Evolutionary conservation across 2,113 vertebrate genomes (phyloP), one percentile per base, ranked within the genome.

Genomic region (Psophia crepitans): DNA sequence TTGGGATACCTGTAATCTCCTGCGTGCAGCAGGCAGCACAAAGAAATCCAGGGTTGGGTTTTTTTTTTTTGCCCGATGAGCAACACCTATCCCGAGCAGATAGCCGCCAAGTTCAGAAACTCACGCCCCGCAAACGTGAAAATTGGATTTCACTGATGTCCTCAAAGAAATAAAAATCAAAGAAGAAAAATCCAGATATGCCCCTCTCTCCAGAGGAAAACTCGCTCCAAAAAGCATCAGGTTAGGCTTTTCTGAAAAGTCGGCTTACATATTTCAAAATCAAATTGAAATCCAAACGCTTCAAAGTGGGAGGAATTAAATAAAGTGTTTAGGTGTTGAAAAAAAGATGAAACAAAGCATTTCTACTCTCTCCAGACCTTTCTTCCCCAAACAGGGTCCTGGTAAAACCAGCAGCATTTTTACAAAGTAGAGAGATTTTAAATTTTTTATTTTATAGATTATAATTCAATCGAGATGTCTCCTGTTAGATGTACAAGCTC

Each of bases 121-220:
- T 60, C 20, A 0, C 6, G 2, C 30, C 60, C 60, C 0, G 2
- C 1, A 0, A 68, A 74, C 0, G 11, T 2, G 26, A 79, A 74
- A 84, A 84, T 91, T 74, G 66, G 37, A 88, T 91, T 69, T 91
- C 54, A 35, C 33, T 69, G 66, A 35, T 64, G 73, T 68, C 61
- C 61, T 69, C 43, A 26, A 53, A 61, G 23, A 7, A 56, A 54
- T 28, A 32, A 53, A 33, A 54, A 48, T 20, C 68, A 39, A 39
- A 26, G 19, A 32, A 64, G 32, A 66, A 30, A 77, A 51, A 79
- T 58, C n/a, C 46, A 49, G 35, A 60, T 65, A 92, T 89, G 37
- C 27, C 44, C 2, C 0, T n/a, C 44, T 77, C 85, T 71, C 57
- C 0, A 1, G 85, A 89, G 53, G 24, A 81, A 77, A 76, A n/a